Conservation (phyloP, 2,113 vertebrate species). For the Pachyramphus minor region DNA sequence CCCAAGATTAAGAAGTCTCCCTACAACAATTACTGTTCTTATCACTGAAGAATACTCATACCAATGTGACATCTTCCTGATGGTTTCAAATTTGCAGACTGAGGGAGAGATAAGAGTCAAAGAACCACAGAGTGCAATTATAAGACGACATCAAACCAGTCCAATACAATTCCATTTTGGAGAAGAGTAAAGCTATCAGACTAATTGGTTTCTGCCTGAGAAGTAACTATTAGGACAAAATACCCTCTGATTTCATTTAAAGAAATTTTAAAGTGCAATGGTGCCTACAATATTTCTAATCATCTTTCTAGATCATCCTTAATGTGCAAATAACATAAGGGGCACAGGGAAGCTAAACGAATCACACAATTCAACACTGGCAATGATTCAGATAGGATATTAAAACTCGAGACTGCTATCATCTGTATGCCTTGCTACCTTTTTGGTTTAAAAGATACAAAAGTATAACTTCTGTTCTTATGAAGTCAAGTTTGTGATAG, state of each 20-base stretch:
- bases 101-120: constrained; percentile 53
- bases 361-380: neutral
- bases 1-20: constrained; percentile 53
- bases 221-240: neutral
- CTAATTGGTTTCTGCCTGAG: constrained; percentile 32
- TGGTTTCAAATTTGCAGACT: constrained; percentile 66
- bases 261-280: neutral
- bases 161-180: constrained; percentile 28
- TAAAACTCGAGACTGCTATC: neutral
- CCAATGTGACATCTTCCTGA: constrained; percentile 62
- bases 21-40: constrained; percentile 65
- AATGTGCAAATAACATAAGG: neutral
- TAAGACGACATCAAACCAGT: constrained; percentile 47
- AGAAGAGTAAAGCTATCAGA: constrained; percentile 27
- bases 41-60: constrained; percentile 65
- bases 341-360: neutral
- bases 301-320: neutral
- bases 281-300: neutral
- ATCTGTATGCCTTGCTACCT: neutral
- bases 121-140: constrained; percentile 33
- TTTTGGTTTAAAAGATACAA: neutral
- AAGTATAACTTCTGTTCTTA: neutral
- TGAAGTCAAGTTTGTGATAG: neutral
- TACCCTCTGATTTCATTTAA: neutral
- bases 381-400: neutral